Conservation (phyloP, 1,140 invertebrate genomes). For the Calliopsis andreniformis region DNA sequence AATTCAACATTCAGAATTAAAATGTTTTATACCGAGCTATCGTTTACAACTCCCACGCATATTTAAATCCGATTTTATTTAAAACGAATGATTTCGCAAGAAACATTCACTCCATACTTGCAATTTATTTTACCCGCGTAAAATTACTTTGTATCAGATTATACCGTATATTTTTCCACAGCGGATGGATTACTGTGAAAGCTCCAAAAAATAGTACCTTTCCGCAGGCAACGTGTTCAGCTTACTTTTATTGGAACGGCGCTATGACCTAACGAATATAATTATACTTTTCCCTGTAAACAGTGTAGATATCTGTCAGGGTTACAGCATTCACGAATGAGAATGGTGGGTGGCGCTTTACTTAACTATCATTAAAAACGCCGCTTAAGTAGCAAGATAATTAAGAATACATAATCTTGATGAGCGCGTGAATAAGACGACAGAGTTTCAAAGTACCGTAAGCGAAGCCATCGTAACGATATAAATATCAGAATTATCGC, state of each 20-base stretch:
- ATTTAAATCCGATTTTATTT: too few species aligned
- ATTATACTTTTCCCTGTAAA: background rate
- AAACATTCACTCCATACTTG: too few species aligned
- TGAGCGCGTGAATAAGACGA: slow-evolving; percentile 3
- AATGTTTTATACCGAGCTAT: too few species aligned
- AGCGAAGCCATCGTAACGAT: slow-evolving; percentile 40
- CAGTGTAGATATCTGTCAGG: background rate
- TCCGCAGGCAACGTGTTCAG: background rate
- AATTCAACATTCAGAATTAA: too few species aligned
- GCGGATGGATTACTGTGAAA: too few species aligned
- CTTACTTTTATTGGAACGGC: background rate
- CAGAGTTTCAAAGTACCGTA: slow-evolving; percentile 1
- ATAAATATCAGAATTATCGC: slow-evolving; percentile 63
- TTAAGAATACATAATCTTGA: slow-evolving; percentile 4
- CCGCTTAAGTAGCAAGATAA: background rate
- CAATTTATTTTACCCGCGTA: too few species aligned
- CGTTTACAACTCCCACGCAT: too few species aligned
- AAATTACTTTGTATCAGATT: too few species aligned
- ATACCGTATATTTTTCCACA: background rate
- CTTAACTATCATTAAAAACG: background rate
- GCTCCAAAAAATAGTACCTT: too few species aligned
- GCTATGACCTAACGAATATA: background rate
- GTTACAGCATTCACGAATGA: too few species aligned
- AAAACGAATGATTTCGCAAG: too few species aligned
- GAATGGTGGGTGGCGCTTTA: too few species aligned